Evolutionary conservation across 1,140 invertebrate species (phyloP).

Genomic region (Pogonognathellus flavescens): DNA sequence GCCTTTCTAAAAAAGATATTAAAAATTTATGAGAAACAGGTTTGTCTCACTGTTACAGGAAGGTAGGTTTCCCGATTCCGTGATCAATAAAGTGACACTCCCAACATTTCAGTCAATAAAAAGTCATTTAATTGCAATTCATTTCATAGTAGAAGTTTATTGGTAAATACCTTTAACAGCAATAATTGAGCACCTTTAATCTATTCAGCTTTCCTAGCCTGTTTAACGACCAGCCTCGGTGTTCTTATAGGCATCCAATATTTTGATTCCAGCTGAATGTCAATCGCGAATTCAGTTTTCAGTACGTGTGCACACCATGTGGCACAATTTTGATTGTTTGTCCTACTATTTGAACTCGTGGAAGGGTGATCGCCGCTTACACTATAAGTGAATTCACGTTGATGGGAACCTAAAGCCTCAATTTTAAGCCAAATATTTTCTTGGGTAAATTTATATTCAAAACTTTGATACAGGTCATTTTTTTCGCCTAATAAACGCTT

Average conservation of each 20-base stretch:
- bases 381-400: neutral
- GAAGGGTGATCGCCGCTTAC: neutral
- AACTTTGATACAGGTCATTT: neutral
- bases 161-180: too few relatives aligned
- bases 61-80: too few relatives aligned
- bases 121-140: too few relatives aligned
- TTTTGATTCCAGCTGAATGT: neutral
- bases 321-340: neutral
- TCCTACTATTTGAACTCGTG: neutral
- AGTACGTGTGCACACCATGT: neutral
- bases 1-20: too few relatives aligned
- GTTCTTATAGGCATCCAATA: neutral
- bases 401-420: neutral
- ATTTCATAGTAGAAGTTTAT: too few relatives aligned
- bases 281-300: neutral
- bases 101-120: too few relatives aligned
- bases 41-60: too few relatives aligned
- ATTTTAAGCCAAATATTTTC: neutral
- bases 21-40: too few relatives aligned
- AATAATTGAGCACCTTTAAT: too few relatives aligned
- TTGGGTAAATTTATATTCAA: neutral
- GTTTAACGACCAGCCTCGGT: neutral
- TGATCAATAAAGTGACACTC: too few relatives aligned
- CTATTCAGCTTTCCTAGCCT: neutral
- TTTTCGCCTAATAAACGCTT: neutral